phyloP scores from a whole-genome alignment of 1,140 invertebrate genomes.

The Melitaea cinxia region DNA sequence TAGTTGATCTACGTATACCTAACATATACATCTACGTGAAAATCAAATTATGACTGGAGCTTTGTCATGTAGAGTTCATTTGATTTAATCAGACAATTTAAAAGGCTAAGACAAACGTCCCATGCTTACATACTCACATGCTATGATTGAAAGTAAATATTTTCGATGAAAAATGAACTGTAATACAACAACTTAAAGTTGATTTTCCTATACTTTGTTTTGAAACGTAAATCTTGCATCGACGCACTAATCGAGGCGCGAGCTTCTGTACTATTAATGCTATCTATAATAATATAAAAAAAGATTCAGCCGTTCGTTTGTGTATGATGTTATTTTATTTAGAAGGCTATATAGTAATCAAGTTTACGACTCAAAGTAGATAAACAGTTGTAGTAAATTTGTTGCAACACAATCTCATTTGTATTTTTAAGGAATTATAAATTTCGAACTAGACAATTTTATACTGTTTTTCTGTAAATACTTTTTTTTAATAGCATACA shows the following conservation, averaged over 20 bases:
- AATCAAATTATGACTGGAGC: conserved; percentile 8
- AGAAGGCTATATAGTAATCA: no score
- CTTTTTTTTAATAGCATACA: no score
- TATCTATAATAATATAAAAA: not conserved
- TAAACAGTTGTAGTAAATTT: no score
- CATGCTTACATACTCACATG: no score
- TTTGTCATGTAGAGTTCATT: not conserved
- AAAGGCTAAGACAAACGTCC: conserved; percentile 9
- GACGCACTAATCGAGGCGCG: conserved; percentile 19
- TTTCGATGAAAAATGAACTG: not conserved
- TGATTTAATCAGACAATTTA: conserved; percentile 4
- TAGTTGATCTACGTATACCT: no score
- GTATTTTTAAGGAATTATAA: no score
- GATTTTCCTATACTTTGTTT: not conserved
- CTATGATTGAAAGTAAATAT: conserved; percentile 7
- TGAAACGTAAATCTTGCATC: conserved; percentile 26
- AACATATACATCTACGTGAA: not conserved
- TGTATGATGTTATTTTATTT: no score
- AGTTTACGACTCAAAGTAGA: no score
- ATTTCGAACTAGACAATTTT: no score
- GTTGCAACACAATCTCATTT: no score
- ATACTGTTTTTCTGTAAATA: no score
- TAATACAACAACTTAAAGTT: not conserved
- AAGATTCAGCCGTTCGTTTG: not conserved
- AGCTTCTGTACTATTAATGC: not conserved